Evolutionary conservation across 2,888 invertebrate species (phyloP), one percentile per base, ranked within the genome.

Genomic region (Apotomis turbidana): DNA sequence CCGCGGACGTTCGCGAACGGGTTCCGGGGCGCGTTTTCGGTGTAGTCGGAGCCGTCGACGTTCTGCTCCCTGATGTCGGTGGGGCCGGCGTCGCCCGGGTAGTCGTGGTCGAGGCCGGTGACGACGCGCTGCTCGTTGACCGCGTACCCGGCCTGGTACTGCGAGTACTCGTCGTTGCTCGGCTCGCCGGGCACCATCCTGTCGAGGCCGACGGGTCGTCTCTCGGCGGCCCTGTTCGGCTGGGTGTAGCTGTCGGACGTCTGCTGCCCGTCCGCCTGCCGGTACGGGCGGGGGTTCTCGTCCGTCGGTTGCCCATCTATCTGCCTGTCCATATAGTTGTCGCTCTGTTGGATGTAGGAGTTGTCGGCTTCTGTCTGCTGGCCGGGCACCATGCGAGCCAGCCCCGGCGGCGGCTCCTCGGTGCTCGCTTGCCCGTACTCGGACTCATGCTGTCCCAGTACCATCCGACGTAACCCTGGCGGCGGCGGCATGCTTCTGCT

Each of bases 151-250:
- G 49, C 49, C 71, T 86, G 84, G 78, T 90, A 90, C 77, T 89
- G 87, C 49, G 88, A 75, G 80, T 93, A 93, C 58, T 89, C 90
- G 74, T 85, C 88, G 61, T 94, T 93, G 79, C 94, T 94, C 0
- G 95, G 94, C 81, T 95, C 95, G 0, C 95, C 95, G 0, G 95
- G 95, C 12, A 95, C 94, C 95, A 95, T 95, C 66, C 95, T 90
- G 71, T 94, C 94, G 12, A 95, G 84, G 1, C 94, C 95, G 55
- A 94, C 89, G 0, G 94, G 95, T 46, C 94, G 89, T 64, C 91
- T 83, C 49, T 92, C 93, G 9, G 81, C 73, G 12, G 78, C 84
- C 70, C 87, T 82, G 8, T 70, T 78, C 0, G 85, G 80, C 68
- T 89, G 90, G n/a, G 84, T 77, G 73, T 89, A 90, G 74, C 78